A percentile compares a stretch with the other conserved stretches of the same genome.
phyloP scores from a whole-genome alignment of 2,797 vertebrate genomes.

The Poeciliopsis turneri region DNA sequence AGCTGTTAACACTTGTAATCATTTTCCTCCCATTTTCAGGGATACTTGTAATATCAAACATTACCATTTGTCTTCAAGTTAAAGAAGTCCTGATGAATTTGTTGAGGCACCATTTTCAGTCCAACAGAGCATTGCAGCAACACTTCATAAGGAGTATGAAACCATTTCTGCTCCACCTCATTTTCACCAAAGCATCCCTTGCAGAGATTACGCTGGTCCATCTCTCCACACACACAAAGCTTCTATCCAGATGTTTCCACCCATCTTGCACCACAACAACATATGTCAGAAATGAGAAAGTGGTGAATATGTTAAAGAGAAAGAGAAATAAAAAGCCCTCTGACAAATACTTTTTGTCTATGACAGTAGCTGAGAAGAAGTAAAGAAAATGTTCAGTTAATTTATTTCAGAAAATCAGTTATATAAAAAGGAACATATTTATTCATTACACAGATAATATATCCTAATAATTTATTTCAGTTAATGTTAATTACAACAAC shows the following conservation, averaged over 20 bases:
- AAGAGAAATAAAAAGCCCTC: conserved; percentile 35
- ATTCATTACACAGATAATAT: not conserved
- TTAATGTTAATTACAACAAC: no score
- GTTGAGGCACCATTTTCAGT: conserved; percentile 57
- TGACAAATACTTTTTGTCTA: conserved; percentile 6
- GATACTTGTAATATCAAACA: conserved; percentile 65
- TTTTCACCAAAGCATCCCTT: conserved; percentile 73
- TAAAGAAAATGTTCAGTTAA: not conserved
- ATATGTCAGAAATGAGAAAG: conserved; percentile 42
- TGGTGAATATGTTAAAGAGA: not conserved
- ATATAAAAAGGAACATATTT: not conserved
- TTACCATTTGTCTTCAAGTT: conserved; percentile 70
- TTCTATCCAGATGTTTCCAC: conserved; percentile 53
- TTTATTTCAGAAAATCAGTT: not conserved
- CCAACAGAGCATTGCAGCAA: conserved; percentile 49
- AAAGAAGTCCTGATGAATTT: conserved; percentile 71
- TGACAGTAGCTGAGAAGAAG: conserved; percentile 30
- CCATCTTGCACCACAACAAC: conserved; percentile 55
- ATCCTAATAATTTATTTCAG: not conserved
- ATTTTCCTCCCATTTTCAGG: conserved; percentile 56
- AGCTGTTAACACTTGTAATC: conserved; percentile 66
- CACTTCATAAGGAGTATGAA: conserved; percentile 71
- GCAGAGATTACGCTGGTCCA: conserved; percentile 71
- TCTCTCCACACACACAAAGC: conserved; percentile 65
- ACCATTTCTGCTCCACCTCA: conserved; percentile 61